These are phyloP conservation scores for Noctua pronuba DNA, from an alignment of 2,888 invertebrate species.

Conservation along the genomic window DNA sequence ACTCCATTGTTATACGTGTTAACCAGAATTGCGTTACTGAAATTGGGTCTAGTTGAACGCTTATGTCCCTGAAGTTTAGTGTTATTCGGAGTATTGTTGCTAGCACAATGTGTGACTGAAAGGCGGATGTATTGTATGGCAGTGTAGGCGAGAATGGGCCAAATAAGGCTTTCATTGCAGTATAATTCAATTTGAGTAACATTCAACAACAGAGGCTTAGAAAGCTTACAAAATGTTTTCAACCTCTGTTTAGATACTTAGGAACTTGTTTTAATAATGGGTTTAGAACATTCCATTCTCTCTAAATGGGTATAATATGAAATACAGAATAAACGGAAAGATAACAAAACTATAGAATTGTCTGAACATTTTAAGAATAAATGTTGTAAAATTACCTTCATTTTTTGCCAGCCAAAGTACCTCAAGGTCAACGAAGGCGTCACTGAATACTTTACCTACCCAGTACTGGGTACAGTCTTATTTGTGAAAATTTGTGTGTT, in stretches of 20 bases:
- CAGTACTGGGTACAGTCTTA: neutral
- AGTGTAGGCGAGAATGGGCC: conserved; percentile 11
- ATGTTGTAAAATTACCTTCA: too few relatives aligned
- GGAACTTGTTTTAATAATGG: neutral
- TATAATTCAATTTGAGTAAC: conserved; percentile 43
- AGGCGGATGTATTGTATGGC: conserved; percentile 28
- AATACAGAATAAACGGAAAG: neutral
- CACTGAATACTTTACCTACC: too few relatives aligned
- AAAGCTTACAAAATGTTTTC: conserved; percentile 24
- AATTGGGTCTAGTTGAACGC: conserved; percentile 66
- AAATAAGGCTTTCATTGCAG: conserved; percentile 46
- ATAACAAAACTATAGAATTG: neutral
- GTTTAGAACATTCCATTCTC: neutral
- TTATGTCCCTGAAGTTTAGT: conserved; percentile 64
- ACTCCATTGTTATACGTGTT: conserved; percentile 66
- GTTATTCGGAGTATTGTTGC: conserved; percentile 60
- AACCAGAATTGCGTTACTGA: conserved; percentile 64
- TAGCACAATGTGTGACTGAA: conserved; percentile 45
- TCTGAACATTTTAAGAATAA: neutral
- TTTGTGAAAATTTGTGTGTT: neutral
- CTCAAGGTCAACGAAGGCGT: neutral
- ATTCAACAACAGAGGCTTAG: conserved; percentile 18
- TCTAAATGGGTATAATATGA: neutral
- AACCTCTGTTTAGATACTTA: neutral
- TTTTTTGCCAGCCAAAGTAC: neutral